These are phyloP conservation scores for Hydropsyche betteni DNA, from an alignment of 2,888 invertebrate species.

Conservation along the genomic window DNA sequence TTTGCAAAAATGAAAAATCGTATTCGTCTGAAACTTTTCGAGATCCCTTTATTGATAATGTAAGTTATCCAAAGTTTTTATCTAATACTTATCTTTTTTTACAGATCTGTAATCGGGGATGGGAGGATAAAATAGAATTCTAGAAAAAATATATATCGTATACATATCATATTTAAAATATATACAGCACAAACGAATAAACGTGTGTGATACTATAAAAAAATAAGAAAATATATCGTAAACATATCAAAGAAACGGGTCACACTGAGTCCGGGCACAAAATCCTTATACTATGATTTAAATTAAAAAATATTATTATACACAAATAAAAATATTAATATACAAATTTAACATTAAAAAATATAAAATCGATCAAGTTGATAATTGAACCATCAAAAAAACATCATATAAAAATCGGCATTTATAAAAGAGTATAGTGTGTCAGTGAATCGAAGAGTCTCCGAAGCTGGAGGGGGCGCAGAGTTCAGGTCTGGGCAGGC, in stretches of 20 bases:
- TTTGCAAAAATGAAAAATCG: neutral
- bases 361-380: neutral
- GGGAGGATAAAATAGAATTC: slow-evolving; percentile 40
- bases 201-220: slow-evolving; percentile 35
- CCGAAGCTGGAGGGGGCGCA: slow-evolving; percentile 55
- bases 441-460: slow-evolving; percentile 29
- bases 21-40: neutral
- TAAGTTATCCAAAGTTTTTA: neutral
- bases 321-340: slow-evolving; percentile 17
- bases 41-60: neutral
- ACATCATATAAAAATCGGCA: neutral
- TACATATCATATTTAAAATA: slow-evolving; percentile 32
- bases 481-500: slow-evolving; percentile 64
- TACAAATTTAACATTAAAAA: neutral
- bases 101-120: slow-evolving; percentile 16
- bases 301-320: slow-evolving; percentile 2
- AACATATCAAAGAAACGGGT: slow-evolving; percentile 18
- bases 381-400: too few species aligned
- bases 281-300: slow-evolving; percentile 1
- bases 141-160: slow-evolving; percentile 41
- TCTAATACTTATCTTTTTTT: neutral
- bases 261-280: slow-evolving; percentile 14
- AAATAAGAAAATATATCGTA: slow-evolving; percentile 15
- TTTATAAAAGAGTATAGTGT: slow-evolving; percentile 9
- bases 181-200: slow-evolving; percentile 2